Conservation (phyloP, 2,113 vertebrate genomes). For the Turdus rufiventris region DNA sequence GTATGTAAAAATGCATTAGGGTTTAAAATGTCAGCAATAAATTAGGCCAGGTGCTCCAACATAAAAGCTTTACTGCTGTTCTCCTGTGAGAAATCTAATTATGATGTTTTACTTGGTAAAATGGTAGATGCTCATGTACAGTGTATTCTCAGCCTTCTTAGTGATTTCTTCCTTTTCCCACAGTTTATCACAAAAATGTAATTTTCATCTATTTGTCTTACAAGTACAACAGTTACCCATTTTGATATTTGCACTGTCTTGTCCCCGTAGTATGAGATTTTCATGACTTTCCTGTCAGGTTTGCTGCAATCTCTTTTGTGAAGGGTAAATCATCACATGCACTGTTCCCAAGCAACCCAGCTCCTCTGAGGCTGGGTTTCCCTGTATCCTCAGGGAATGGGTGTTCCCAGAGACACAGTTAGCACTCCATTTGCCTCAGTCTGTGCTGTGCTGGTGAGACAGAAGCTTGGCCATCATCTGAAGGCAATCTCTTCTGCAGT, state of each 20-base stretch:
- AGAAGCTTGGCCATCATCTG: too few species aligned
- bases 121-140: neutral
- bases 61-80: slow-evolving; percentile 15
- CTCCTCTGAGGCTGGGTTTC: neutral
- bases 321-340: neutral
- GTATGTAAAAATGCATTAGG: neutral
- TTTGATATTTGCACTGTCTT: neutral
- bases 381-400: neutral
- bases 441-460: neutral
- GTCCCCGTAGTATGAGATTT: neutral
- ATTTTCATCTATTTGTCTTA: neutral
- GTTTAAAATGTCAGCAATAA: slow-evolving; percentile 43
- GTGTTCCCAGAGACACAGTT: neutral
- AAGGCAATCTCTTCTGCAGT: neutral
- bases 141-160: neutral
- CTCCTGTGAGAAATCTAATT: slow-evolving; percentile 18
- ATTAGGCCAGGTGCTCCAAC: slow-evolving; percentile 18
- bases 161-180: neutral
- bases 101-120: neutral
- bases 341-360: neutral
- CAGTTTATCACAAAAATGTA: neutral
- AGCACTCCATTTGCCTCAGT: neutral
- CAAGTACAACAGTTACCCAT: neutral
- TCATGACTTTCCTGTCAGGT: neutral
- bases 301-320: neutral